Percentiles rank a stretch among this genome's conserved stretches.
Conservation (phyloP, 1,140 invertebrate genomes). For the Homarus americanus region DNA sequence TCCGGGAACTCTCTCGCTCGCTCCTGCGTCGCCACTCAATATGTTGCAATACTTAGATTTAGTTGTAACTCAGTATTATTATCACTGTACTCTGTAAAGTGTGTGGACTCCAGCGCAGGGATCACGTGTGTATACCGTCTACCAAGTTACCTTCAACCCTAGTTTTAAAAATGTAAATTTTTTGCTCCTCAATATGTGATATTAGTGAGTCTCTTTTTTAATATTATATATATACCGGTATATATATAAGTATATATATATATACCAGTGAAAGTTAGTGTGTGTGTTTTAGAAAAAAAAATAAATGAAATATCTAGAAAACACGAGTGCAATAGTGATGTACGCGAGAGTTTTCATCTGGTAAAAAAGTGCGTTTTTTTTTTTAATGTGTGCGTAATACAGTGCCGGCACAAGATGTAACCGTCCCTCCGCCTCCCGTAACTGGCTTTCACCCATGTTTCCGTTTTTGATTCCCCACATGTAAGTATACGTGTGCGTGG, state of each 20-base stretch:
- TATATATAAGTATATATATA: too few relatives aligned
- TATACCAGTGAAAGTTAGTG: constrained; percentile 35
- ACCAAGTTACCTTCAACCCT: background rate
- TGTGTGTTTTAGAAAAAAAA: constrained; percentile 15
- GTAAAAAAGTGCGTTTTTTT: constrained; percentile 3
- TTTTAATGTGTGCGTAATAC: background rate
- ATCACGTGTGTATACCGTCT: constrained; percentile 40
- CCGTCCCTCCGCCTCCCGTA: constrained; percentile 14
- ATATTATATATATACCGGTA: too few relatives aligned
- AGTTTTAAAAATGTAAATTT: background rate
- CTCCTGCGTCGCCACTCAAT: background rate
- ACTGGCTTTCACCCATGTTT: constrained; percentile 57
- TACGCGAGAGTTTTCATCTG: background rate
- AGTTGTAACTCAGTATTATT: constrained; percentile 35
- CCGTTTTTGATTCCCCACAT: constrained; percentile 63
- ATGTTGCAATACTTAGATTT: constrained; percentile 33
- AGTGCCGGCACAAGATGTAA: constrained; percentile 9
- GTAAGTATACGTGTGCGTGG: constrained; percentile 26
- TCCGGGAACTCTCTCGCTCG: background rate
- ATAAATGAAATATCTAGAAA: background rate
- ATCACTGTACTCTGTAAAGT: constrained; percentile 16
- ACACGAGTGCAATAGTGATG: background rate
- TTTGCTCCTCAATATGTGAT: background rate
- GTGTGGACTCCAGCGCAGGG: constrained; percentile 10
- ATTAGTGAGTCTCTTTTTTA: background rate